These are phyloP conservation scores for Callopanchax toddi DNA, from an alignment of 2,113 vertebrate genomes.

Conservation along the genomic window DNA sequence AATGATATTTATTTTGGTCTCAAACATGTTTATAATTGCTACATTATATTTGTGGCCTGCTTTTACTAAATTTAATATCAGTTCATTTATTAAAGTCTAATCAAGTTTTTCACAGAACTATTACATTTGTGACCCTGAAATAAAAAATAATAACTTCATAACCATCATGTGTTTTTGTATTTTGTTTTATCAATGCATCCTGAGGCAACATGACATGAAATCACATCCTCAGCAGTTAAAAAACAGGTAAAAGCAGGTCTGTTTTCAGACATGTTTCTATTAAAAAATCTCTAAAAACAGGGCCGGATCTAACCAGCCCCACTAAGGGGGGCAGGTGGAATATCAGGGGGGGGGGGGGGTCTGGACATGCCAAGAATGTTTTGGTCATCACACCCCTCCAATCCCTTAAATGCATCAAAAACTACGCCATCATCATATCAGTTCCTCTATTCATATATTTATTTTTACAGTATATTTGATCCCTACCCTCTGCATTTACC, in stretches of 20 bases:
- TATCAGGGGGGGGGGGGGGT: too few relatives aligned
- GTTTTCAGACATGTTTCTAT: too few relatives aligned
- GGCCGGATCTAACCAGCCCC: too few relatives aligned
- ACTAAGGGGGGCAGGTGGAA: too few relatives aligned
- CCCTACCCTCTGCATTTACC: too few relatives aligned
- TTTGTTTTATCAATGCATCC: not conserved
- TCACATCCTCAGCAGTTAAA: not conserved
- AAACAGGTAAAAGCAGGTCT: not conserved
- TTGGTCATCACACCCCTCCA: too few relatives aligned
- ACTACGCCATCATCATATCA: too few relatives aligned
- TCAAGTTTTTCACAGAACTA: conserved; percentile 30
- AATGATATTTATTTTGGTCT: conserved; percentile 59
- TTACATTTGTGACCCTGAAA: conserved; percentile 40
- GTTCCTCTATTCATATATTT: too few relatives aligned
- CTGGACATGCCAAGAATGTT: too few relatives aligned
- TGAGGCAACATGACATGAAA: not conserved
- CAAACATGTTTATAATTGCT: conserved; percentile 33
- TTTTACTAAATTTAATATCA: conserved; percentile 41
- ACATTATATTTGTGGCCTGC: conserved; percentile 13
- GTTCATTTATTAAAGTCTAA: conserved; percentile 33
- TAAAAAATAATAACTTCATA: conserved; percentile 45
- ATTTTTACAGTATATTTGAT: too few relatives aligned
- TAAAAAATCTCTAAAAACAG: too few relatives aligned
- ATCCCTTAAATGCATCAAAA: too few relatives aligned
- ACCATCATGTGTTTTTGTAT: conserved; percentile 1